Conservation (phyloP, 2,888 invertebrate genomes). For the Pharmacophagus antenor region DNA sequence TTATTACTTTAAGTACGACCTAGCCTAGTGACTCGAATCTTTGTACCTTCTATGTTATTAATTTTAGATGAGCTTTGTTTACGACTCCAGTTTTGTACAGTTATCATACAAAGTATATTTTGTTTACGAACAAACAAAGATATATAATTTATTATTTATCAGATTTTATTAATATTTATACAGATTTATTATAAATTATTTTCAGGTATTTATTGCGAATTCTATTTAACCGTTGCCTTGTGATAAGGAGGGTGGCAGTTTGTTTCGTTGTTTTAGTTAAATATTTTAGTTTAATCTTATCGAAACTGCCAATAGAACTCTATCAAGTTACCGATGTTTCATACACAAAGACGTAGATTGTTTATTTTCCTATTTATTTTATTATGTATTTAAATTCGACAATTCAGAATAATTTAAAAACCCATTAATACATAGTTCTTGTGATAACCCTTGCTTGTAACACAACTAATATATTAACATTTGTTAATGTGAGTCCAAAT, state of each 20-base stretch:
- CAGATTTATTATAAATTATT: constrained; percentile 54
- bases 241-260: constrained; percentile 65
- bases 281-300: constrained; percentile 55
- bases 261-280: constrained; percentile 50
- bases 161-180: constrained; percentile 62
- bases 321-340: constrained; percentile 73
- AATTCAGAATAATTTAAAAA: constrained; percentile 42
- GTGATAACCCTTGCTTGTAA: constrained; percentile 81
- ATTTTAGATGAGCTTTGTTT: constrained; percentile 57
- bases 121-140: constrained; percentile 66
- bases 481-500: constrained; percentile 38
- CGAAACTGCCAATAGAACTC: constrained; percentile 67
- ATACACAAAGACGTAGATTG: constrained; percentile 67
- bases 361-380: constrained; percentile 51
- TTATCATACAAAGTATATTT: constrained; percentile 64
- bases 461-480: constrained; percentile 76
- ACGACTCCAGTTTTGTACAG: constrained; percentile 70
- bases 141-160: constrained; percentile 61
- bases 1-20: constrained; percentile 67
- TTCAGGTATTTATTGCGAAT: constrained; percentile 61
- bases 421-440: constrained; percentile 56
- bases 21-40: constrained; percentile 63
- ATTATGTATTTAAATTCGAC: constrained; percentile 44
- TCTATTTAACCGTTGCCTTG: constrained; percentile 60
- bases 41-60: constrained; percentile 73